phyloP scores from a whole-genome alignment of 2,888 invertebrate species.

The Rhogogaster chlorosoma region DNA sequence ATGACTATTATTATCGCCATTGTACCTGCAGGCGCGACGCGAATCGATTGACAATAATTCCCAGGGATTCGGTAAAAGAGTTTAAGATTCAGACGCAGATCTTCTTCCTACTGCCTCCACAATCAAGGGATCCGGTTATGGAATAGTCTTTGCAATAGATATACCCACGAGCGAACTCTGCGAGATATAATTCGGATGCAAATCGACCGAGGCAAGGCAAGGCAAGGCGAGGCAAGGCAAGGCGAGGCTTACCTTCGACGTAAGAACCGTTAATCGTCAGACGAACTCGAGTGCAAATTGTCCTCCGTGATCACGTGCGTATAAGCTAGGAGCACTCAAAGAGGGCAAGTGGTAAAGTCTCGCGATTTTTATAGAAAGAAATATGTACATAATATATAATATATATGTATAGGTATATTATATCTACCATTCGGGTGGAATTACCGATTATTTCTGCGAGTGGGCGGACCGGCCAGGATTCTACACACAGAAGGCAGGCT shows the following conservation, averaged over 20 bases:
- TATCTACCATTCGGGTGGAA: background rate
- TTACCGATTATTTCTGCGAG: background rate
- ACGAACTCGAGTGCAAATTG: background rate
- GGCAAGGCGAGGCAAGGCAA: too few species aligned
- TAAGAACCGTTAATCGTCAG: slow-evolving; percentile 25
- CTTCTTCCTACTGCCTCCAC: background rate
- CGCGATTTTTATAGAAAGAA: background rate
- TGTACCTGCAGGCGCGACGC: background rate
- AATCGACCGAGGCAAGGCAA: slow-evolving; percentile 27
- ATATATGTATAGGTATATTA: background rate
- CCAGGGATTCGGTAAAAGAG: background rate
- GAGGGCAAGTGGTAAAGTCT: background rate
- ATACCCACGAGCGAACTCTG: background rate
- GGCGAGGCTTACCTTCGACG: slow-evolving; percentile 33
- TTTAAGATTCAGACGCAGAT: background rate
- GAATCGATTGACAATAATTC: background rate
- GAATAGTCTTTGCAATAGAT: background rate
- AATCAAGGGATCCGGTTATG: background rate
- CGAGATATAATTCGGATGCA: slow-evolving; percentile 40
- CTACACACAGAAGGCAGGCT: background rate
- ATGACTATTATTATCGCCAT: background rate
- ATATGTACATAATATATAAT: background rate
- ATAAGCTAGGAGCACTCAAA: background rate
- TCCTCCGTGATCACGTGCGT: background rate
- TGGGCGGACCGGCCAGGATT: background rate